Evolutionary conservation across 2,888 invertebrate species (phyloP).

Genomic region (Nephrocerus scutellatus): DNA sequence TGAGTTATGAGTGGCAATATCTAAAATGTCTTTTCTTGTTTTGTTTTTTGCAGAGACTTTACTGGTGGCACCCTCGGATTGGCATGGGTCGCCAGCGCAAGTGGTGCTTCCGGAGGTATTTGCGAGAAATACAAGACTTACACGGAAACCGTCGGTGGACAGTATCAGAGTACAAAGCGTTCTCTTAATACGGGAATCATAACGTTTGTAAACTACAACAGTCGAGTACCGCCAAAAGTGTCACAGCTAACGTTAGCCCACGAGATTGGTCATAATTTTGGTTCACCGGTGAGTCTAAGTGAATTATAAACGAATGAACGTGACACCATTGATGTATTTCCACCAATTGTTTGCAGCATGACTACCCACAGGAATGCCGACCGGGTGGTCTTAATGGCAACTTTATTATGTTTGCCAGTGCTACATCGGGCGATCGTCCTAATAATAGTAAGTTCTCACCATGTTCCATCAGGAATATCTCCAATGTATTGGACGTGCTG

Average conservation of each 20-base stretch:
- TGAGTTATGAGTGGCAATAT: no score
- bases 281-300: constrained; percentile 73
- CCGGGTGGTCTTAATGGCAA: constrained; percentile 91
- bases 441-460: constrained; percentile 97
- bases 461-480: constrained; percentile 92
- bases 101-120: constrained; percentile 96
- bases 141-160: constrained; percentile 90
- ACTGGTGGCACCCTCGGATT: constrained; percentile 96
- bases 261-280: constrained; percentile 98
- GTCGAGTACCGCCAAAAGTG: constrained; percentile 92
- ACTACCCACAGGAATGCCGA: constrained; percentile 83
- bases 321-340: no score
- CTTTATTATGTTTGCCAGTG: constrained; percentile 99
- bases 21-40: constrained; percentile 7
- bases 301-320: not conserved
- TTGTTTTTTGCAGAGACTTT: constrained; percentile 66
- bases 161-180: constrained; percentile 88
- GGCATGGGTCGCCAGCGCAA: constrained; percentile 98
- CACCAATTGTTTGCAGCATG: constrained; percentile 81
- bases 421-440: constrained; percentile 94
- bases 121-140: constrained; percentile 97
- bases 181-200: constrained; percentile 98
- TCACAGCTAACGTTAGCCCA: constrained; percentile 96
- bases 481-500: constrained; percentile 87
- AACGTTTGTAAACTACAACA: constrained; percentile 97